Evolutionary conservation across 2,113 vertebrate species (phyloP), one percentile per base, ranked within the genome.

Genomic region (Sinocyclocheilus rhinocerous): DNA sequence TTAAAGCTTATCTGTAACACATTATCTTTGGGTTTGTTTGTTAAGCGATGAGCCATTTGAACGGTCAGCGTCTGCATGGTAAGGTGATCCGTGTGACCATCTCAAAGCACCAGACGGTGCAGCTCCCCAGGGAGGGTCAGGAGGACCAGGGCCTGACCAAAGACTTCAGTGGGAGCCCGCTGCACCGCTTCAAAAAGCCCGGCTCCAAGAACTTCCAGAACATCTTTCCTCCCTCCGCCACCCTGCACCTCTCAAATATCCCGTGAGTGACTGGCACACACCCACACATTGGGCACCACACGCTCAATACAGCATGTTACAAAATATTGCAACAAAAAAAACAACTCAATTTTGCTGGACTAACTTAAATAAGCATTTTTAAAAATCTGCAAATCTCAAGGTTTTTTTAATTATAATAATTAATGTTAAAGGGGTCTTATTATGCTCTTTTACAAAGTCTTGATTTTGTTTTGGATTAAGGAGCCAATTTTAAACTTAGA

Each of bases 191-290:
- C 91, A 97, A 95, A 91, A 95, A 94, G 33, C 94, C 95, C 57
- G 94, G 94, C 63, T 96, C 96, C 55, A 96, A 94, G 89, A 96
- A 96, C 89, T 96, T 95, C 90, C 93, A 94, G 81, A 96, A 96
- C 89, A 95, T 97, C 78, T 95, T 95, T 81, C 96, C 97, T 85
- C 96, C 97, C 0, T 97, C 96, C 86, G 95, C 94, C 36, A 97
- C 96, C 2, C 92, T 97, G 79, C 96, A 97, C 91, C 95, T 97
- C 70, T 96, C 95, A 87, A 97, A 96, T 89, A 96, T 97, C 80
- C 96, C 96, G 97, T 97, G 91, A 95, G 96, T 87, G 4, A 8
- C 13, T 52, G 33, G 63, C 55, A 33, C 18, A 45, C 45, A 48
- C 45, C 45, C 45, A 12, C 45, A 11, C 45, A 48, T 12, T 0